Conservation (phyloP, 2,797 vertebrate species). For the Oceanodroma leucorhoa region DNA sequence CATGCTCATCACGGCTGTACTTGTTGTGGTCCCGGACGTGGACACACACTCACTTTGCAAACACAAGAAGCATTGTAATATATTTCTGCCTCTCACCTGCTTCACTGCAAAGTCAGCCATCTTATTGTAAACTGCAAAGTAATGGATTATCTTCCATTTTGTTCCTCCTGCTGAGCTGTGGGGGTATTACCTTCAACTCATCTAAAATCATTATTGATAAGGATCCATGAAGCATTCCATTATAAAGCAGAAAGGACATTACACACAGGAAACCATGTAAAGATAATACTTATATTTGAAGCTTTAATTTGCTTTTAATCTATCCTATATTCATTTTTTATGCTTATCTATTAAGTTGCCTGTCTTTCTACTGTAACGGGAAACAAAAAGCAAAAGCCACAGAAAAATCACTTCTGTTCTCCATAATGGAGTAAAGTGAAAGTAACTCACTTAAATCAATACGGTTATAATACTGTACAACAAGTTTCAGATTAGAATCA, state of each 20-base stretch:
- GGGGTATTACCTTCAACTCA: background rate
- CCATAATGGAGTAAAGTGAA: background rate
- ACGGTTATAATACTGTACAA: background rate
- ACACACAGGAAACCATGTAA: background rate
- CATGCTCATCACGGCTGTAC: background rate
- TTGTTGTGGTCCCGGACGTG: accelerated
- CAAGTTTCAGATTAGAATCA: background rate
- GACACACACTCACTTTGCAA: background rate
- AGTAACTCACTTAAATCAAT: background rate
- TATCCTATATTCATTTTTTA: background rate
- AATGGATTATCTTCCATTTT: background rate
- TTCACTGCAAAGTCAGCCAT: background rate
- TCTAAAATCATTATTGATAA: background rate
- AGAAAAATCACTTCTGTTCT: background rate
- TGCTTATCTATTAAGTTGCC: background rate
- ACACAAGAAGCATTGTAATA: background rate
- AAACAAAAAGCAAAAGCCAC: background rate
- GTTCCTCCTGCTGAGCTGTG: background rate
- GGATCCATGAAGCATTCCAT: background rate
- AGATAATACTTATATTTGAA: background rate
- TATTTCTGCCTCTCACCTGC: background rate
- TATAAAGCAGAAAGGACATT: background rate
- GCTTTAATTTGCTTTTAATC: background rate
- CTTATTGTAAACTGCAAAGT: background rate
- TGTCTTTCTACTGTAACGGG: background rate